A percentile compares a stretch with the other conserved stretches of the same genome.
Evolutionary conservation across 1,140 invertebrate genomes (phyloP).

Genomic region (Drosophila albomicans): DNA sequence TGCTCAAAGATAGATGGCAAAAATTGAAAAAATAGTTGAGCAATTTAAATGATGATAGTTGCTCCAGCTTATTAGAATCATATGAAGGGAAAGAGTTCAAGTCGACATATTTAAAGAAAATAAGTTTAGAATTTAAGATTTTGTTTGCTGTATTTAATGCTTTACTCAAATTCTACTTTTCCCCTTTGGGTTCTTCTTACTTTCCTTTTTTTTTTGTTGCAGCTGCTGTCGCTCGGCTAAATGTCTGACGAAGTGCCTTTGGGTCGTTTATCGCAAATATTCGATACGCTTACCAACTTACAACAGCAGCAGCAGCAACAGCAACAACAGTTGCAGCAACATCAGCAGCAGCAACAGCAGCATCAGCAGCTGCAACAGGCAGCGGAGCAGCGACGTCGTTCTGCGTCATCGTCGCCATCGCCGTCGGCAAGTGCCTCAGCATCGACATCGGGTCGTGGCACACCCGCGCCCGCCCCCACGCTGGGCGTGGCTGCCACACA

Average conservation of each 20-base stretch:
- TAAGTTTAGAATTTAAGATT: too few relatives aligned
- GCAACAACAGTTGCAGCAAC: slow-evolving; percentile 43
- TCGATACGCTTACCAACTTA: slow-evolving; percentile 90
- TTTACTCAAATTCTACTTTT: background rate
- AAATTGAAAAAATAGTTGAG: too few relatives aligned
- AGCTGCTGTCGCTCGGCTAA: slow-evolving; percentile 42
- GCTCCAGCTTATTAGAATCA: too few relatives aligned
- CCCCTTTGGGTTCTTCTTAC: too few relatives aligned
- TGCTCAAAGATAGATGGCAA: too few relatives aligned
- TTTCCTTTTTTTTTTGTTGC: slow-evolving; percentile 2
- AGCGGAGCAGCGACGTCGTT: slow-evolving; percentile 58
- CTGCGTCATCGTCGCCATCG: slow-evolving; percentile 77
- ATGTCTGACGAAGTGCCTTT: slow-evolving; percentile 88
- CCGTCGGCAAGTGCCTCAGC: slow-evolving; percentile 70
- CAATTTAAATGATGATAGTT: too few relatives aligned
- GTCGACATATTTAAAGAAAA: too few relatives aligned
- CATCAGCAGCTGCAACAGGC: slow-evolving; percentile 37
- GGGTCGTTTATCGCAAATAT: slow-evolving; percentile 91
- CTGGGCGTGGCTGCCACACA: slow-evolving; percentile 64
- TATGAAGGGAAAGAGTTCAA: too few relatives aligned
- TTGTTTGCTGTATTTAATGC: too few relatives aligned
- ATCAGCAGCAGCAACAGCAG: slow-evolving; percentile 70
- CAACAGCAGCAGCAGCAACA: slow-evolving; percentile 83
- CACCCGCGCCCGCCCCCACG: slow-evolving; percentile 41
- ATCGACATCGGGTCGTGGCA: slow-evolving; percentile 70